A percentile compares a stretch with the other conserved stretches of the same genome.
These are phyloP conservation scores for Buceros bicornis DNA, from an alignment of 2,797 vertebrate species.

Conservation along the genomic window DNA sequence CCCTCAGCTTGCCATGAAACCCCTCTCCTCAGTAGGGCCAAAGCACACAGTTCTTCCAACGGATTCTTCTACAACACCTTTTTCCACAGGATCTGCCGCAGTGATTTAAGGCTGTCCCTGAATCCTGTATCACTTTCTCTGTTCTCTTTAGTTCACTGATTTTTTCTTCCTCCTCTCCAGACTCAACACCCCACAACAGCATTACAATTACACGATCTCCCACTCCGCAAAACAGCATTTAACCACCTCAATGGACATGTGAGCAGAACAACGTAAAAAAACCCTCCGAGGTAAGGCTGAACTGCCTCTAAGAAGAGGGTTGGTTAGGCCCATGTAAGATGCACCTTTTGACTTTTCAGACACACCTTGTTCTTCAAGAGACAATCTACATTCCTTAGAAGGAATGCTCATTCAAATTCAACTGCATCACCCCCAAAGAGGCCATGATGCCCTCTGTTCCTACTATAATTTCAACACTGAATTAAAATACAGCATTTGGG, in stretches of 20 bases:
- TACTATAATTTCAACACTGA: background rate
- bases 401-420: background rate
- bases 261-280: background rate
- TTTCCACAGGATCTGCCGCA: background rate
- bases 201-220: fast-evolving
- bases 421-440: background rate
- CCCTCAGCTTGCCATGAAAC: background rate
- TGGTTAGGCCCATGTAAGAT: background rate
- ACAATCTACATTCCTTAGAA: background rate
- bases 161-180: background rate
- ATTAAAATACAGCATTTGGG: background rate
- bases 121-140: background rate
- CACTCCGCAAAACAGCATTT: background rate
- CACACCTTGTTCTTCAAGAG: background rate
- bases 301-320: background rate
- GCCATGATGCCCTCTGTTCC: background rate
- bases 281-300: background rate
- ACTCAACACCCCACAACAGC: background rate
- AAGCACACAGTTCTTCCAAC: background rate
- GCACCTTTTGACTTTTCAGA: background rate
- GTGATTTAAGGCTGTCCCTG: background rate
- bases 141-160: background rate
- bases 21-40: background rate
- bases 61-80: background rate
- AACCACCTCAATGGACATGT: background rate